phyloP scores from a whole-genome alignment of 2,888 invertebrate species.

The Leptinotarsa juncta region DNA sequence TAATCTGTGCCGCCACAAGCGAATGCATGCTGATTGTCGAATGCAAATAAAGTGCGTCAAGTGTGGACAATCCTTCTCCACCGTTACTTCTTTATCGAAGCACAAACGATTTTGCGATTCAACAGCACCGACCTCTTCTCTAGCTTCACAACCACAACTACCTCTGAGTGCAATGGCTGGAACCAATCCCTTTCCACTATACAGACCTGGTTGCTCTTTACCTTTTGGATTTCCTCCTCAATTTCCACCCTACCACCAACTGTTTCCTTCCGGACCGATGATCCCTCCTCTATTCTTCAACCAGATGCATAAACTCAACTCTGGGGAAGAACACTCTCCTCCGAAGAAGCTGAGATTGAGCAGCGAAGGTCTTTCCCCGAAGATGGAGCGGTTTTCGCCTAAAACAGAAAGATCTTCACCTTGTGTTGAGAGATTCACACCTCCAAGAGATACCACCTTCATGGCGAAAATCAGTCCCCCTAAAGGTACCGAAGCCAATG shows the following conservation, averaged over 20 bases:
- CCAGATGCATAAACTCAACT: constrained; percentile 62
- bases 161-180: constrained; percentile 59
- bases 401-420: constrained; percentile 34
- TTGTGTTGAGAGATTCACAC: constrained; percentile 68
- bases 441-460: constrained; percentile 67
- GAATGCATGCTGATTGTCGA: constrained; percentile 97
- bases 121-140: constrained; percentile 67
- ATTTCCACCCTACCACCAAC: constrained; percentile 66
- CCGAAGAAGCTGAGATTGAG: constrained; percentile 38
- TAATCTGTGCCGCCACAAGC: constrained; percentile 98
- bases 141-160: constrained; percentile 59
- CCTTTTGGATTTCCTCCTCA: constrained; percentile 73
- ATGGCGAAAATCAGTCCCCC: constrained; percentile 71
- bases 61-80: constrained; percentile 93
- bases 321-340: constrained; percentile 69
- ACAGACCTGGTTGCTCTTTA: constrained; percentile 71
- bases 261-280: constrained; percentile 68
- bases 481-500: constrained; percentile 75
- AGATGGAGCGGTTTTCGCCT: constrained; percentile 27
- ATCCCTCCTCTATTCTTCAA: constrained; percentile 76
- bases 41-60: constrained; percentile 94
- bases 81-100: constrained; percentile 91
- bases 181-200: constrained; percentile 76
- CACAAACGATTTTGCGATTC: constrained; percentile 97
- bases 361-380: constrained; percentile 32